These are phyloP conservation scores for Catharus fuscescens DNA, from an alignment of 2,113 vertebrate genomes.

Conservation along the genomic window DNA sequence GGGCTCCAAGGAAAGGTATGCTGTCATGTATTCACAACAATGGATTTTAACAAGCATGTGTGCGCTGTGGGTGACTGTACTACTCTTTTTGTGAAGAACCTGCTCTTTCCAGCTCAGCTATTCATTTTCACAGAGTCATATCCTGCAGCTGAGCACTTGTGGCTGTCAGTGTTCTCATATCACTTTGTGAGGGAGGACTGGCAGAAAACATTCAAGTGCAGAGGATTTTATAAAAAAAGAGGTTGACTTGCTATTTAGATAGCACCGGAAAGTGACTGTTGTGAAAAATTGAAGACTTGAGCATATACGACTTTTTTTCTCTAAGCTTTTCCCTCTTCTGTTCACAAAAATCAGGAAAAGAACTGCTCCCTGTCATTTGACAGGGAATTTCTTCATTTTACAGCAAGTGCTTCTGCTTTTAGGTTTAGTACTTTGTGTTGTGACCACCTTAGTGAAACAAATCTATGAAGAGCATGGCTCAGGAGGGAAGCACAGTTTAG, in stretches of 20 bases:
- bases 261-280: background rate
- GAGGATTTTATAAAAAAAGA: background rate
- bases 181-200: background rate
- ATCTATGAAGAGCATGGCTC: background rate
- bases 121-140: background rate
- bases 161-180: background rate
- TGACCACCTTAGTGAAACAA: background rate
- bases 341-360: background rate
- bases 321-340: background rate
- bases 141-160: background rate
- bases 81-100: background rate
- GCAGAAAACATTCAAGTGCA: background rate
- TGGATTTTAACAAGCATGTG: background rate
- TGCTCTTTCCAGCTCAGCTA: background rate
- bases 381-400: background rate
- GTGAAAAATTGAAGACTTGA: background rate
- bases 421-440: background rate
- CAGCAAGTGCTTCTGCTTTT: background rate
- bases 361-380: background rate
- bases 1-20: conserved; percentile 2
- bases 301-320: background rate
- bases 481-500: background rate
- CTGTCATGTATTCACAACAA: background rate
- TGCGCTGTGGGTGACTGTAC: background rate
- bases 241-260: background rate